Evolutionary conservation across 2,797 vertebrate species (phyloP), one percentile per base, ranked within the genome.

Genomic region (Setipinna tenuifilis): DNA sequence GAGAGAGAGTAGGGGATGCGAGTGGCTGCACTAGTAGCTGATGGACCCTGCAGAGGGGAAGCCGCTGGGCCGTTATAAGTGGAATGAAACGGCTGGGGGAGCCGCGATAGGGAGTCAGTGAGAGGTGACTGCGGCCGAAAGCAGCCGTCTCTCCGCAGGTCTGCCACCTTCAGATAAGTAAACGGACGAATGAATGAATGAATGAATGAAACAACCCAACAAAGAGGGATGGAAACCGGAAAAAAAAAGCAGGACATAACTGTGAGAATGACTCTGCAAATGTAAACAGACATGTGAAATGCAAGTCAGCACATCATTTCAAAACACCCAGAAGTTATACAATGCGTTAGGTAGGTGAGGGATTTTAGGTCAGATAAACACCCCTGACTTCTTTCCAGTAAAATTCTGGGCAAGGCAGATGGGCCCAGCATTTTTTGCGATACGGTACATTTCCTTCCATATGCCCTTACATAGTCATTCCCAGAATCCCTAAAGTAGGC

Each of bases 141-240:
- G 85, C 93, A 94, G 50, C 2, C 50, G 90, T 95, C 93, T 92
- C 93, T 95, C 90, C 93, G 94, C 88, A 88, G 91, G 84, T 94
- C 93, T 82, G 92, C 44, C 92, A 91, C 44, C 82, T 57, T 84
- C n/a, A 81, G 59, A 83, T 82, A 35, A 54, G 50, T 14, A 54
- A 54, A 54, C 35, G 35, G n/a, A 48, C 46, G 4, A 48, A 48
- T 48, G 46, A 48, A 48, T 48, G 46, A 54, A 54, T 54, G 50
- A 54, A 86, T 6, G 80, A 80, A 84, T 85, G 83, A 78, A 54
- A 84, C 82, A 87, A 68, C 68, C 82, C 31, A 61, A 21, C 50
- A 84, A 81, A 88, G 48, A 81, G 57, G 86, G 35, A 84, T 17
- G 35, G 81, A n/a, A 65, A 48, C 54, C 35, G 10, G 10, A 82